Evolutionary conservation across 1,140 invertebrate genomes (phyloP).

Genomic region (Hormaphis cornu): DNA sequence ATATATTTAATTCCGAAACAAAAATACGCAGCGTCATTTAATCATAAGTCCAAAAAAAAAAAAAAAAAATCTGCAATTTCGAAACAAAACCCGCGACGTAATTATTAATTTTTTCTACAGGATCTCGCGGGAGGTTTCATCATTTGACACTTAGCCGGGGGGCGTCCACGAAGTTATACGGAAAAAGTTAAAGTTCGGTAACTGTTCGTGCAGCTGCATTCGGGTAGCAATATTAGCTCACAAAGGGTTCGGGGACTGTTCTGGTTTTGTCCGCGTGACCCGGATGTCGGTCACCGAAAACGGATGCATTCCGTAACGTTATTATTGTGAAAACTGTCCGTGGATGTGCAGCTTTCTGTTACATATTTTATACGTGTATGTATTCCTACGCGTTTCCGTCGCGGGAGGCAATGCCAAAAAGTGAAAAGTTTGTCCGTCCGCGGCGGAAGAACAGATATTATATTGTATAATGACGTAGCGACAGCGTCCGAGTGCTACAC

Average conservation of each 20-base stretch:
- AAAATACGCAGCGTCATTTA: too few species aligned
- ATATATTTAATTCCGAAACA: too few species aligned
- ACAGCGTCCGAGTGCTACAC: background rate
- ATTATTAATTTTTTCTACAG: too few species aligned
- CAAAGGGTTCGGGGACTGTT: background rate
- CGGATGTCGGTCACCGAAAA: constrained; percentile 1
- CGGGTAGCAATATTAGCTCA: background rate
- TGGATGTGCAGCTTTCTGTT: background rate
- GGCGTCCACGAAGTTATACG: background rate
- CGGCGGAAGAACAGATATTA: too few species aligned
- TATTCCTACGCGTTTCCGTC: background rate
- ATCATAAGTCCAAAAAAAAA: too few species aligned
- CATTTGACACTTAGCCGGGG: too few species aligned
- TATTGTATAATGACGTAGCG: too few species aligned
- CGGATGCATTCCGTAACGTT: constrained; percentile 6
- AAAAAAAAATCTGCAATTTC: too few species aligned
- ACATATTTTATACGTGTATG: too few species aligned
- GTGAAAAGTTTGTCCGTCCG: background rate
- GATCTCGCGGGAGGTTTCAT: too few species aligned
- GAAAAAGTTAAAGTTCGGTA: constrained; percentile 13
- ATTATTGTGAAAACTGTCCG: background rate
- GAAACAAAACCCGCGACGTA: too few species aligned
- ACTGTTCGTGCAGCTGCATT: too few species aligned
- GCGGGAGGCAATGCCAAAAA: background rate
- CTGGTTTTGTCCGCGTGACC: background rate